Percentiles rank a stretch among this genome's conserved stretches.
Conservation (phyloP, 30 jellyfish, hydroid and myxozoan species). For the Aurelia aurita complex sp. Pacific region DNA sequence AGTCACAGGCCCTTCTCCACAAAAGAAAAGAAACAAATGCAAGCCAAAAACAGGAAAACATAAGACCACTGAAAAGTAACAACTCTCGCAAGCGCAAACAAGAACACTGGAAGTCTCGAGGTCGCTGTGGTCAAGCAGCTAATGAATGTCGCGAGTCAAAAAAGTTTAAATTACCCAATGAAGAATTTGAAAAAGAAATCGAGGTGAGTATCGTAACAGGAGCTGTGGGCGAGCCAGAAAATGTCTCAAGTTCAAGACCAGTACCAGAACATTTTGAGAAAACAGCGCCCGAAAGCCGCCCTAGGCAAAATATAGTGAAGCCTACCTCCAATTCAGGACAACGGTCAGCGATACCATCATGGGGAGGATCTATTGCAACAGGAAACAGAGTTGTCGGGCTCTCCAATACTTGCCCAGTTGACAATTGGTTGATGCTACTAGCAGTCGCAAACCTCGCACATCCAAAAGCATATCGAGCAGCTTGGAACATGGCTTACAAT, state of each 20-base stretch:
- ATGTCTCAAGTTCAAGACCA: conserved; percentile 8
- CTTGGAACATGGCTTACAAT: conserved; percentile 12
- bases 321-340: conserved; percentile 5
- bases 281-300: conserved; percentile 6
- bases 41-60: neutral
- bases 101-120: no score
- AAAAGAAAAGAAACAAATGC: conserved; percentile 11
- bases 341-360: conserved; percentile 26
- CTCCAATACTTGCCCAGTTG: conserved; percentile 29
- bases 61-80: conserved; percentile 3
- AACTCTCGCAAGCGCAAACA: conserved; percentile 16
- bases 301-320: conserved; percentile 1
- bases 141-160: no score
- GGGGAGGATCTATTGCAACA: conserved; percentile 22
- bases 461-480: conserved; percentile 18
- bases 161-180: no score
- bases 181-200: conserved; percentile 1
- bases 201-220: no score
- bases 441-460: conserved; percentile 23
- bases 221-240: conserved; percentile 5
- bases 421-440: conserved; percentile 7
- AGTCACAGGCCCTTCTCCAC: conserved; percentile 31
- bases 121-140: no score
- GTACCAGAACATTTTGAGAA: neutral
- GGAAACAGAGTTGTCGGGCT: conserved; percentile 15